Evolutionary conservation across 2,888 invertebrate genomes (phyloP).

Genomic region (Gandaritis pyraliata): DNA sequence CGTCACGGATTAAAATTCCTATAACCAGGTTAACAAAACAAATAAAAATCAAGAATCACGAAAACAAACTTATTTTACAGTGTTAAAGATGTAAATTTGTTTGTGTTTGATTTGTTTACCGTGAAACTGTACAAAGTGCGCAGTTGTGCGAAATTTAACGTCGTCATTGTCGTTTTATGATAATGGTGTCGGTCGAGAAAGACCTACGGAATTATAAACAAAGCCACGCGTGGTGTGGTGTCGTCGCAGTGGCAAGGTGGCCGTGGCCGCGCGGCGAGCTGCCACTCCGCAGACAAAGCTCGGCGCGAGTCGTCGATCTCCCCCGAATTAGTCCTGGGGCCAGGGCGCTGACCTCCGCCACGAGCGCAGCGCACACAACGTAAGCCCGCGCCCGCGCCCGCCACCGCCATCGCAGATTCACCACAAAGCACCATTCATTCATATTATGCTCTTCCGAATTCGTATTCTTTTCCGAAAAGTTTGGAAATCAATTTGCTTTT

Average conservation of each 20-base stretch:
- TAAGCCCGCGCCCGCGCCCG: slow-evolving; percentile 45
- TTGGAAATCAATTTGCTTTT: slow-evolving; percentile 13
- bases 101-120: slow-evolving; percentile 38
- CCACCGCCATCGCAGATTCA: slow-evolving; percentile 42
- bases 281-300: slow-evolving; percentile 79
- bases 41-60: slow-evolving; percentile 27
- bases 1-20: background rate
- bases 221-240: slow-evolving; percentile 62
- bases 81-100: slow-evolving; percentile 27
- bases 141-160: slow-evolving; percentile 39
- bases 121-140: slow-evolving; percentile 31
- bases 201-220: slow-evolving; percentile 51
- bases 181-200: slow-evolving; percentile 43
- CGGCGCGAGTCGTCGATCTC: slow-evolving; percentile 80
- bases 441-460: slow-evolving; percentile 13
- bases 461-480: slow-evolving; percentile 17
- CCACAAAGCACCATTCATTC: slow-evolving; percentile 32
- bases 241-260: slow-evolving; percentile 39
- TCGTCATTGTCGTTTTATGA: slow-evolving; percentile 47
- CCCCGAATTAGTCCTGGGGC: slow-evolving; percentile 84
- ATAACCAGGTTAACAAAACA: slow-evolving; percentile 18
- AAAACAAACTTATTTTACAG: slow-evolving; percentile 37
- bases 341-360: slow-evolving; percentile 77
- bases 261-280: slow-evolving; percentile 52
- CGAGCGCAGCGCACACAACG: slow-evolving; percentile 62